Evolutionary conservation across 2,113 vertebrate genomes (phyloP), one percentile per base, ranked within the genome.

Genomic region (Varanus salvator): DNA sequence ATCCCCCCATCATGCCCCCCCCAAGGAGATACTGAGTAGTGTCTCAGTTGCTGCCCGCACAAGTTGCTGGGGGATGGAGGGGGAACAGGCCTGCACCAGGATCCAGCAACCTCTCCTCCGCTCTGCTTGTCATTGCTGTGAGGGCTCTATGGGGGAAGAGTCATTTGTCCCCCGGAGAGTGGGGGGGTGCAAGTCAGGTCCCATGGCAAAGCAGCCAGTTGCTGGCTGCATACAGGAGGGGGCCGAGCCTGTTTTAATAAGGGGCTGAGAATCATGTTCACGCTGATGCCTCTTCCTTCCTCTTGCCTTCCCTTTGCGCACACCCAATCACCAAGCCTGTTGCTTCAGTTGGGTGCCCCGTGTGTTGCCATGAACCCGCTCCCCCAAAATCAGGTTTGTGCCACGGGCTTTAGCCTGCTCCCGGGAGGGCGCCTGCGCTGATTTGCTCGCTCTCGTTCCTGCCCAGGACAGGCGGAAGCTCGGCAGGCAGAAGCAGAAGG

Each of bases 31-130:
- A 71, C 85, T 83, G 9, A 0, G 80, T 76, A 38, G 0, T 0
- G 85, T 85, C 87, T 75, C 48, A 50, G 50, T 44, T 44, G 34
- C 50, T 86, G 34, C 44, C 66, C 85, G 71, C 69, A 34, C 54
- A 38, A 57, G 9, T 68, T 15, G 48, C 44, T 31, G 72, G 17
- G 84, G 34, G 34, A 8, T 31, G 29, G 19, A 66, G 87, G 34
- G 6, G 5, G 86, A 76, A 68, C 34, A 74, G 87, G 84, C 60
- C 82, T 60, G 75, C 34, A 82, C 38, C 68, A 89, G 78, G 68
- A 19, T 48, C 90, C 71, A 78, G 84, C 78, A 72, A 72, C 86
- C 64, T 84, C 52, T 57, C 48, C 27, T 31, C n/a, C 38, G 3
- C 82, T 57, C 44, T 31, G 21, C 29, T 12, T 9, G 38, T n/a